Evolutionary conservation across 1,140 invertebrate species (phyloP), one percentile per base, ranked within the genome.

Genomic region (Acromyrmex heyeri): DNA sequence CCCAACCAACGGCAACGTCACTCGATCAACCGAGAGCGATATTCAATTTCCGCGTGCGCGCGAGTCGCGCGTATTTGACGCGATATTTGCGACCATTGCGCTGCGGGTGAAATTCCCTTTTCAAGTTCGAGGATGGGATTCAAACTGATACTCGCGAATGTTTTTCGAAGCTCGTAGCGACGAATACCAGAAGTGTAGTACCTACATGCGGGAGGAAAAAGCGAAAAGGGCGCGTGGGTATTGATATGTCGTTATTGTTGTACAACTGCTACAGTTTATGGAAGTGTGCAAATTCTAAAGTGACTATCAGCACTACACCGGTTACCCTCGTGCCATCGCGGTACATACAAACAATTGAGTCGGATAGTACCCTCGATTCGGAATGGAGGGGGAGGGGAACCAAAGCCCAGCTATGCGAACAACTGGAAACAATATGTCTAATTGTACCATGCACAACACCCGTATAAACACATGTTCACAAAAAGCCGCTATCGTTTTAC

Each of bases 1-100:
- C 12, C 12, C 16, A 27, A 5, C 53, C 79, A 48, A 38, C 61
- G 44, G 44, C 53, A 14, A 38, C 21, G 16, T 62, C 76, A 55
- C 16, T 27, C 81, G 50, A 85, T 62, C 77, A 59, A 76, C 44
- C 55, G 38, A 12, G 21, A 65, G 21, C 70, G 85, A 90, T 83
- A 90, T 90, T 89, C 85, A 77, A 83, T 89, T 88, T 86, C 83
- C 79, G 55, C 69, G 75, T 57, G 55, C 70, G 7, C 53, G 30
- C 57, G 76, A 72, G 50, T 18, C 34, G 34, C 70, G 27, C 55
- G 50, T 67, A 57, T 87, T 30, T 50, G 50, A 85, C 50, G 62
- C 55, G 79, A 83, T 83, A 62, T 86, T 55, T 72, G 83, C 70
- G 57, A 88, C 30, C 73, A 77, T 61, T 62, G 59, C 50, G 24